Evolutionary conservation across 2,113 vertebrate genomes (phyloP).

Genomic region (Taurulus bubalis): DNA sequence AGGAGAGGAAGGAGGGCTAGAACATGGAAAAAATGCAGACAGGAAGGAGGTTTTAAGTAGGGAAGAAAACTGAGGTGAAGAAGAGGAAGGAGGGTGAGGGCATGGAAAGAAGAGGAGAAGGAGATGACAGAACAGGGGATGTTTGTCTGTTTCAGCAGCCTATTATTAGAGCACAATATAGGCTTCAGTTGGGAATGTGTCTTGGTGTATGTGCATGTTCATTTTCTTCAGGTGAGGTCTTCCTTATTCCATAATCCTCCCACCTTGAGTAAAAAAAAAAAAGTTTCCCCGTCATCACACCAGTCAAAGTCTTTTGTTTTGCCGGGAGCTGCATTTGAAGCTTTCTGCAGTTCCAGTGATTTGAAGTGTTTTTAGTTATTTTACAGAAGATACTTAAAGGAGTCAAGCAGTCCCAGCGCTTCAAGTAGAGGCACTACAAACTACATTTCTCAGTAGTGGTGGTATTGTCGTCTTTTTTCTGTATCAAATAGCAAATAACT

Average conservation of each 20-base stretch:
- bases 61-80: background rate
- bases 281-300: background rate
- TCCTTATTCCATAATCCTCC: background rate
- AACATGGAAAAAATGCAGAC: background rate
- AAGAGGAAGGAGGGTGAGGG: slow-evolving; percentile 18
- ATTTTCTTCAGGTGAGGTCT: slow-evolving; percentile 55
- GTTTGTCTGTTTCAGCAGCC: slow-evolving; percentile 46
- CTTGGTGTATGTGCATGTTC: background rate
- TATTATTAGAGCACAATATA: slow-evolving; percentile 56
- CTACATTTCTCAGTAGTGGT: background rate
- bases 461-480: background rate
- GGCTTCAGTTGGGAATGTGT: slow-evolving; percentile 34
- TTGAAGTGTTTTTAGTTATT: background rate
- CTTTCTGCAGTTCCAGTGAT: background rate
- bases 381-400: background rate
- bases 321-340: too few species aligned
- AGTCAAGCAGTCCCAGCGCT: background rate
- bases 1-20: background rate
- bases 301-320: background rate
- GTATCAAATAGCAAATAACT: background rate
- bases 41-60: slow-evolving; percentile 23
- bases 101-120: slow-evolving; percentile 26
- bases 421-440: background rate
- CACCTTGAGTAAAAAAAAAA: background rate
- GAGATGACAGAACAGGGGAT: slow-evolving; percentile 43